Percentiles rank a stretch among this genome's conserved stretches.
Conservation (phyloP, 1,140 invertebrate genomes). For the Heliconius nattereri region DNA sequence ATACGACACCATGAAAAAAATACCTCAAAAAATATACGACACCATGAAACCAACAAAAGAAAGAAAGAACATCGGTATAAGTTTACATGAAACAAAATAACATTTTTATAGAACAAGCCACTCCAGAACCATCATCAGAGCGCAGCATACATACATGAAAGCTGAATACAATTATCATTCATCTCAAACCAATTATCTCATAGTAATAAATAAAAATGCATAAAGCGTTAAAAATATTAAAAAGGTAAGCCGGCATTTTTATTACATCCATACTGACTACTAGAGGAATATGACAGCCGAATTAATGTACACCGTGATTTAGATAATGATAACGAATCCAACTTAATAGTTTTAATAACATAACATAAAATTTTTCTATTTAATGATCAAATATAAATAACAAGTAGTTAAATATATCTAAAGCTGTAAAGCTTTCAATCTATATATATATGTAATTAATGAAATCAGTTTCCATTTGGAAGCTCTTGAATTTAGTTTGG, state of each 20-base stretch:
- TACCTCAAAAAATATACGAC: too few species aligned
- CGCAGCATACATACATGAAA: conserved; percentile 8
- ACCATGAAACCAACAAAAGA: background rate
- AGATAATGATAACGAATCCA: conserved; percentile 62
- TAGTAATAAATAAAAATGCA: conserved; percentile 34
- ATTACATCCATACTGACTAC: conserved; percentile 34
- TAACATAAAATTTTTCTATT: conserved; percentile 34
- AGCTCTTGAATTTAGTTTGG: conserved; percentile 47
- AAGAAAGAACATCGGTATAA: background rate
- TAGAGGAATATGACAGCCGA: conserved; percentile 56
- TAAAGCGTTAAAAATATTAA: conserved; percentile 39
- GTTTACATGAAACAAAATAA: background rate
- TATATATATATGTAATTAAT: conserved; percentile 70
- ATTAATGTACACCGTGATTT: conserved; percentile 62
- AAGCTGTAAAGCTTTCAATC: conserved; percentile 45
- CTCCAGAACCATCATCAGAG: background rate
- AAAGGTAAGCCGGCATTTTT: conserved; percentile 33
- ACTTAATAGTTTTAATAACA: conserved; percentile 43
- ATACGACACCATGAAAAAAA: too few species aligned
- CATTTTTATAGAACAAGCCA: background rate
- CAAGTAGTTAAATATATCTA: conserved; percentile 50
- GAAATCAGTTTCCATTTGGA: conserved; percentile 57
- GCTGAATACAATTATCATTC: conserved; percentile 32
- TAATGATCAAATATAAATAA: conserved; percentile 39
- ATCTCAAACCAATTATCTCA: conserved; percentile 36